phyloP scores from a whole-genome alignment of 2,113 vertebrate genomes.

The Campylomormyrus tamandua region DNA sequence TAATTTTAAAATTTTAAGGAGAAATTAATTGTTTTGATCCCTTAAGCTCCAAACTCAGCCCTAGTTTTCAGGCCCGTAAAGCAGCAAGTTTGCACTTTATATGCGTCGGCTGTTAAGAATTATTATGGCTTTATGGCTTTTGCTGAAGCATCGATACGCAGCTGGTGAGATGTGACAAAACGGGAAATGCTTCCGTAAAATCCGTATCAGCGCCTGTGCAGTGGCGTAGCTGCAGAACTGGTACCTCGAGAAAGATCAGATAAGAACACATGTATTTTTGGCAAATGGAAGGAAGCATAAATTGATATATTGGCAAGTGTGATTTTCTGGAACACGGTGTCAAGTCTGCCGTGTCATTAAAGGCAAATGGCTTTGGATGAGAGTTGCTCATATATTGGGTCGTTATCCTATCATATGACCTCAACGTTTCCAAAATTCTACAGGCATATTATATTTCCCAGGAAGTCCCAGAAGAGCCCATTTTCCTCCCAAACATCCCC shows the following conservation, averaged over 20 bases:
- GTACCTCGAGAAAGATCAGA: not conserved
- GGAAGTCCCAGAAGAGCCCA: not conserved
- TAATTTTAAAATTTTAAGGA: conserved; percentile 23
- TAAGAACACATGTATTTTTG: not conserved
- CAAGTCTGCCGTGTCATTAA: not conserved
- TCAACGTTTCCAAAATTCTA: not conserved
- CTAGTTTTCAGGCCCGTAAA: not conserved
- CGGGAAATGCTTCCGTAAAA: not conserved
- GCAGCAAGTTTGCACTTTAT: not conserved
- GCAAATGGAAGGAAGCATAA: not conserved
- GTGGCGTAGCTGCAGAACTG: not conserved
- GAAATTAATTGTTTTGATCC: conserved; percentile 36
- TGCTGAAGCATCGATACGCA: not conserved
- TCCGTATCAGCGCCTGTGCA: no score
- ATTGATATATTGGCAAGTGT: not conserved
- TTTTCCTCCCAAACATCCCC: not conserved
- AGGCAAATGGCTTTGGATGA: not conserved
- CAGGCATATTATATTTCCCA: not conserved
- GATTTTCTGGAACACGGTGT: not conserved
- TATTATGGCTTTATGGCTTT: not conserved
- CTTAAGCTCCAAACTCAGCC: not conserved
- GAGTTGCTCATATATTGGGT: not conserved
- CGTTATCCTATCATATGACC: not conserved
- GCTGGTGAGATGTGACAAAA: not conserved
- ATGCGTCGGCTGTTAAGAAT: not conserved